A percentile compares a stretch with the other conserved stretches of the same genome.
Conservation (phyloP, 64 coral and sea anemone species). For the Montipora efflorescens region DNA sequence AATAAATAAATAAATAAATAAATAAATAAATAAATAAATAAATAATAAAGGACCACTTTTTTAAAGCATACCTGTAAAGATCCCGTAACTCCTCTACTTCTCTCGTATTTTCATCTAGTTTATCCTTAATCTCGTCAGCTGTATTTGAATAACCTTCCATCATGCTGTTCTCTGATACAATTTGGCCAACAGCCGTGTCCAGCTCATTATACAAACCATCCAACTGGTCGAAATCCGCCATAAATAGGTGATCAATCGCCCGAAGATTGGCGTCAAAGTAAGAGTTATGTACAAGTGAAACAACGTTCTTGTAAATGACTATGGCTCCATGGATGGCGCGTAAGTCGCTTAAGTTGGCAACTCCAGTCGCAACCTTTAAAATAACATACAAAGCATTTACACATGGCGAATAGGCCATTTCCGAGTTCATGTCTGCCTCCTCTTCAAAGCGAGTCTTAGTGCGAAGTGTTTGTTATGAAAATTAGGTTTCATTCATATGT, state of each 20-base stretch:
- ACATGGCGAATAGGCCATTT: no score
- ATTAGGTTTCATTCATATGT: no score
- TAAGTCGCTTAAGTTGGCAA: constrained; percentile 82
- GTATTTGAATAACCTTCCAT: constrained; percentile 89
- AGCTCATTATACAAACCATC: constrained; percentile 53
- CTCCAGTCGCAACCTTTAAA: constrained; percentile 74
- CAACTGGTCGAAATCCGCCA: constrained; percentile 60
- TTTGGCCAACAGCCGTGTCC: constrained; percentile 43
- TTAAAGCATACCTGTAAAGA: constrained; percentile 51
- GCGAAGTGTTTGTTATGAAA: no score
- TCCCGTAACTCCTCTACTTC: constrained; percentile 67
- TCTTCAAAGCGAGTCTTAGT: no score
- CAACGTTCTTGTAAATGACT: constrained; percentile 68
- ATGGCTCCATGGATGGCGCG: constrained; percentile 69
- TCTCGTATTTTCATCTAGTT: constrained; percentile 59
- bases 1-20: no score
- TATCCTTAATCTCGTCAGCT: constrained; percentile 76
- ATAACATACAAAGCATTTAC: not conserved
- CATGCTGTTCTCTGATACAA: constrained; percentile 78
- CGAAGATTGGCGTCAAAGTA: constrained; percentile 3
- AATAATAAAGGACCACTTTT: no score
- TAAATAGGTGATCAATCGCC: constrained; percentile 59
- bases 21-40: no score
- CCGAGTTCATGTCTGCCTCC: no score
- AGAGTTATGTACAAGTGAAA: constrained; percentile 42